Evolutionary conservation across 1,140 invertebrate species (phyloP).

Genomic region (Drosophila yakuba): DNA sequence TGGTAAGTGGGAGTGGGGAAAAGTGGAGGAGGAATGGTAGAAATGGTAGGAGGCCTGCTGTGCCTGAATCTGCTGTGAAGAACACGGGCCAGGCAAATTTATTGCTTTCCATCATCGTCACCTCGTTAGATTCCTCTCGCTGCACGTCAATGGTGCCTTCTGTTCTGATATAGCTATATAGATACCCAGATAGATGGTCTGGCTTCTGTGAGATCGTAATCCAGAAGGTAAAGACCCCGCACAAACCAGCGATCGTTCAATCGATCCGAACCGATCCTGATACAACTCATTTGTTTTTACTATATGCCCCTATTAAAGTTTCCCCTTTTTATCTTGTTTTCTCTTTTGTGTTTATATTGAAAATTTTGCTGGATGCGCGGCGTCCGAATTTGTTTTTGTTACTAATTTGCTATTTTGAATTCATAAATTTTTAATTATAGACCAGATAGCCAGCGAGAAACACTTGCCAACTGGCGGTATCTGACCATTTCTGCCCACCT

Average conservation of each 20-base stretch:
- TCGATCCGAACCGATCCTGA: constrained; percentile 34
- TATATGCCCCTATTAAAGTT: constrained; percentile 42
- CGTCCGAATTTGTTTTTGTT: constrained; percentile 72
- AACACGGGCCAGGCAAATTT: constrained; percentile 75
- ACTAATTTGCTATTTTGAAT: constrained; percentile 79
- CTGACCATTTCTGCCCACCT: not conserved
- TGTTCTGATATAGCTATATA: constrained; percentile 7
- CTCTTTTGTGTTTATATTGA: constrained; percentile 64
- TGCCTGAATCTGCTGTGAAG: constrained; percentile 72
- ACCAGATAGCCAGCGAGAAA: constrained; percentile 52
- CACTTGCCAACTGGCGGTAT: constrained; percentile 42
- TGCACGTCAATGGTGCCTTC: constrained; percentile 39
- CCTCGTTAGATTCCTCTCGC: constrained; percentile 69
- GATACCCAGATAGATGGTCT: not conserved
- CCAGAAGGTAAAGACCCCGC: constrained; percentile 5
- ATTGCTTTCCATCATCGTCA: constrained; percentile 81
- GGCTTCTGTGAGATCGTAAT: constrained; percentile 25
- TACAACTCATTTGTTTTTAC: constrained; percentile 38
- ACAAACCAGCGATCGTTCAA: not conserved
- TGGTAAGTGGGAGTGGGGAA: constrained; percentile 64
- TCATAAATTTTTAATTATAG: constrained; percentile 81
- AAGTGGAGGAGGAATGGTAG: not conserved
- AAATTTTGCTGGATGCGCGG: constrained; percentile 31
- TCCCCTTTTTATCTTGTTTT: constrained; percentile 38
- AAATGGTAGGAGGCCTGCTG: constrained; percentile 47